Base-by-base conservation (phyloP, 2,888 invertebrate genomes). In the Tanaodytes sp. region DNA sequence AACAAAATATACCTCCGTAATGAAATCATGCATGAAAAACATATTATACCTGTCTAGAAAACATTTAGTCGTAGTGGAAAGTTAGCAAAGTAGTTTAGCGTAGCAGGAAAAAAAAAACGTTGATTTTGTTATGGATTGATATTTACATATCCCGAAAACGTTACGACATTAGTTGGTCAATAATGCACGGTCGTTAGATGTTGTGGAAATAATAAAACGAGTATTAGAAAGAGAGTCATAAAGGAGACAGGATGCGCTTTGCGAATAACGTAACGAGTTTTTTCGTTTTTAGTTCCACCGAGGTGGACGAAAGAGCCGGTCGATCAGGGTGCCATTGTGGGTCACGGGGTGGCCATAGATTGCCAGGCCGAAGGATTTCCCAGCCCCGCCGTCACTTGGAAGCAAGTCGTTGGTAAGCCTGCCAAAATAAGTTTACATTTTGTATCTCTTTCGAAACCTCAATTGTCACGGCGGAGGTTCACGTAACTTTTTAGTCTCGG, bases 361-460 rank as follows among this genome's bases (percentile, higher is more conserved):
- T 94, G 94, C 79, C 89, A 90, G 79, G 92, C 93, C 8, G 90
- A 91, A 51, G 93, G 93, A 31, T 92, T 92, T 78, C 94, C 93
- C 0, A 82, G 87, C 18, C 93, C 93, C 6, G 82, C 83, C 14
- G 83, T 88, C 55, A 86, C 86, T 72, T 88, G 88, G 88, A 88
- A 87, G 75, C 87, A 88, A 77, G 86, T 87, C 48, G 87, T 87
- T 77, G 88, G 88, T 88, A 82, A 77, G 82, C 6, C 48, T 37
- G 40, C 23, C 23, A 23, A 23, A n/a, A 23, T 8, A 23, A 23
- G 23, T 23, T 23, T 23, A 23, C 23, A 23, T 23, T 23, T 23
- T 23, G 5, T 5, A 23, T 23, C 23, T 8, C 5, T 23, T 23
- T 23, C n/a, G n/a, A n/a, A n/a, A n/a, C n/a, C n/a, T n/a, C n/a